phyloP scores from a whole-genome alignment of 2,888 invertebrate genomes.

The Oscheius sp. region DNA sequence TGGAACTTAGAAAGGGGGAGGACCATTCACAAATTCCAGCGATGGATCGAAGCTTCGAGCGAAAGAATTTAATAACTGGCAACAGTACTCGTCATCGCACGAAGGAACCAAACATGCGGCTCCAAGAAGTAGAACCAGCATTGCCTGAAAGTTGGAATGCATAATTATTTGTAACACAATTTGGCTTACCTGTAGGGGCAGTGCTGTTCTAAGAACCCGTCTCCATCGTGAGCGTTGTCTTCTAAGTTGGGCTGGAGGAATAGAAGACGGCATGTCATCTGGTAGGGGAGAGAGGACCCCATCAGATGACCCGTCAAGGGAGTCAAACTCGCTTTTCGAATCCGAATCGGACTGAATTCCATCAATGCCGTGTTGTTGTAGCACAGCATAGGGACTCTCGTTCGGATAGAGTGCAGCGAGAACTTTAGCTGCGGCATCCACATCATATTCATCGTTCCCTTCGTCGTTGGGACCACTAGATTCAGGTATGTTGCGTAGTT shows the following conservation, averaged over 20 bases:
- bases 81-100: slow-evolving; percentile 84
- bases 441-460: slow-evolving; percentile 59
- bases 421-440: slow-evolving; percentile 70
- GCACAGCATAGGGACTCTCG: slow-evolving; percentile 65
- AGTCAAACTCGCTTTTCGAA: slow-evolving; percentile 57
- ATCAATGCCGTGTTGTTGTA: slow-evolving; percentile 64
- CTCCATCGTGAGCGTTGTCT: slow-evolving; percentile 71
- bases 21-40: slow-evolving; percentile 89
- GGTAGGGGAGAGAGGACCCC: slow-evolving; percentile 61
- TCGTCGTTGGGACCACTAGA: slow-evolving; percentile 45
- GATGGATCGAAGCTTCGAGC: slow-evolving; percentile 88
- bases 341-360: slow-evolving; percentile 55
- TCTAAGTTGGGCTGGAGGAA: slow-evolving; percentile 54
- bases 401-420: slow-evolving; percentile 68
- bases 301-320: slow-evolving; percentile 56
- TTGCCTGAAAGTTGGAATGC: slow-evolving; percentile 81
- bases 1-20: slow-evolving; percentile 84
- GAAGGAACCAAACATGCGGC: slow-evolving; percentile 91
- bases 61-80: slow-evolving; percentile 86
- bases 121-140: slow-evolving; percentile 90
- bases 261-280: slow-evolving; percentile 57
- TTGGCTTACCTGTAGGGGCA: slow-evolving; percentile 80
- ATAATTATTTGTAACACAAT: not conserved
- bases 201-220: slow-evolving; percentile 70
- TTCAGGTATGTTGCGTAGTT: slow-evolving; percentile 32